Conservation (phyloP, 2,888 invertebrate genomes). For the Clusia tigrina region DNA sequence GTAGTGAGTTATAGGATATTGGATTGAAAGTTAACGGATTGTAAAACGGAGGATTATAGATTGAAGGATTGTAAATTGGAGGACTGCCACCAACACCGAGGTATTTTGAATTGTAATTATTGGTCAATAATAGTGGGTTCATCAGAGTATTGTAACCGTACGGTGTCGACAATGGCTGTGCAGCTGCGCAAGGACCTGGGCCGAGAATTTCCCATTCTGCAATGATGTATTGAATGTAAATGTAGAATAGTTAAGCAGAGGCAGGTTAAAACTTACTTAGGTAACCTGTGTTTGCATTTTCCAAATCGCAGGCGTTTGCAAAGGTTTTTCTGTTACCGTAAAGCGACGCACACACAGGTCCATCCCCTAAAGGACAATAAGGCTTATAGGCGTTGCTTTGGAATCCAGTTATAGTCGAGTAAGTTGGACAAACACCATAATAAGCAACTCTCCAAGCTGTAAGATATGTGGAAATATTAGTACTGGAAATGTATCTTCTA, state of each 20-base stretch:
- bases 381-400: not conserved
- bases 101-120: no score
- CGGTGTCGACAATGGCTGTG: not conserved
- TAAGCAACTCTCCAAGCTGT: slow-evolving; percentile 25
- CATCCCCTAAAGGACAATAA: slow-evolving; percentile 9
- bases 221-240: no score
- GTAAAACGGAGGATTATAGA: no score
- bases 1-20: no score
- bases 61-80: no score
- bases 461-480: not conserved
- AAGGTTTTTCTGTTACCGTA: slow-evolving; percentile 6
- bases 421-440: slow-evolving; percentile 22
- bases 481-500: not conserved
- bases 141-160: not conserved
- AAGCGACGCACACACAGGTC: slow-evolving; percentile 16
- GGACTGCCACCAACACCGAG: no score
- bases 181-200: not conserved
- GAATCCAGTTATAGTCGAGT: not conserved
- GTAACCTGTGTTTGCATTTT: not conserved
- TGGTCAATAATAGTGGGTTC: no score
- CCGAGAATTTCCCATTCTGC: no score
- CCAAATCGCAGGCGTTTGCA: slow-evolving; percentile 14
- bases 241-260: no score
- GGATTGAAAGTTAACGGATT: no score
- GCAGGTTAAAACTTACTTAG: slow-evolving; percentile 9